Evolutionary conservation across 2,888 invertebrate genomes (phyloP), one percentile per base, ranked within the genome.

Genomic region (Pelosia muscerda): DNA sequence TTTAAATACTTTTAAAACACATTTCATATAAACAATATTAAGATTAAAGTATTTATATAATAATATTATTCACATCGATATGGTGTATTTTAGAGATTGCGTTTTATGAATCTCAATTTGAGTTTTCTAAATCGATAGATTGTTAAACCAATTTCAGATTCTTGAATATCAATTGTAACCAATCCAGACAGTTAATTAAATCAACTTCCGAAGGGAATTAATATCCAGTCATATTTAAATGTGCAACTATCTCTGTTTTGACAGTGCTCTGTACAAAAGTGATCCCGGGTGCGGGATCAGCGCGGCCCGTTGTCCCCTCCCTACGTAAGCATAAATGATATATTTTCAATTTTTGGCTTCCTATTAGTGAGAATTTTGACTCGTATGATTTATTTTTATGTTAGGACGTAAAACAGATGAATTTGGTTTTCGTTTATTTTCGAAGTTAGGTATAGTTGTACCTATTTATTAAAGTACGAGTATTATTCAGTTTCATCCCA

Each of bases 271-370:
- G 87, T 87, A 89, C 87, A 89, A 88, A 86, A 86, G 84, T 80
- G 82, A 77, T 76, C 82, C 83, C 74, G 80, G 82, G 84, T 86
- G 86, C 87, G 68, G 78, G 78, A 91, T 89, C 87, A 88, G 82
- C 84, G 82, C 82, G 80, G 79, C 77, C 74, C 81, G 80, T 77
- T 78, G 74, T 78, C 84, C 83, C 85, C 86, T 86, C 91, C 90
- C 90, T 86, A 85, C 86, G 83, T 80, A 79, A 77, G 81, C 78
- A 83, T 82, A 84, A 85, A 90, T 92, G 90, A 94, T 94, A 93
- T 92, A 93, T 93, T 92, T 93, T 92, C 92, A 93, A 94, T 93
- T 93, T 94, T 90, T 91, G 88, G 86, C 87, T 83, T 88, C 82
- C 88, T 85, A 87, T 88, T 88, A 86, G 87, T 86, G 77, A 76